Conservation (phyloP, 2,113 vertebrate genomes). For the Alethe castanea region DNA sequence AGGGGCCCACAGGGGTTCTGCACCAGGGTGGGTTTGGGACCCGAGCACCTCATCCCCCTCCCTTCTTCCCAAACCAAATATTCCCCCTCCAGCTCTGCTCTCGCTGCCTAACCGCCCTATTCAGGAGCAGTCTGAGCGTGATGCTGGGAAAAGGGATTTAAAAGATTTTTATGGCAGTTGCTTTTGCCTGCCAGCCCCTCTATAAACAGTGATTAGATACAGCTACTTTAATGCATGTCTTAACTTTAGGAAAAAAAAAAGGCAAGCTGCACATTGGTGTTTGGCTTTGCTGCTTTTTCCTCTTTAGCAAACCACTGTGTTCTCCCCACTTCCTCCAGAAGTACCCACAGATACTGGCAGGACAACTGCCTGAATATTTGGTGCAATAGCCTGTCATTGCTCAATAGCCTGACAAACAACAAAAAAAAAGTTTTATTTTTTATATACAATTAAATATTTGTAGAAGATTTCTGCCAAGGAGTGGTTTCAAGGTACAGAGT, state of each 20-base stretch:
- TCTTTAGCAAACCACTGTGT: neutral
- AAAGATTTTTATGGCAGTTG: neutral
- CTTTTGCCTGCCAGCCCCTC: neutral
- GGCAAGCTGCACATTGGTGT: fast-evolving
- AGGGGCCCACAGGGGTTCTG: fast-evolving
- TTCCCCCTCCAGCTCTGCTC: neutral
- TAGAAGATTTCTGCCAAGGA: neutral
- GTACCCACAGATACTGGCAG: neutral
- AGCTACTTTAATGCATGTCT: neutral
- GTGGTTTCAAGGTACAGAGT: neutral
- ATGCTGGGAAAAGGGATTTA: neutral
- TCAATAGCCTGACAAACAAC: neutral
- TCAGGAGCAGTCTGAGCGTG: fast-evolving
- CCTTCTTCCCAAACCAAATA: too few species aligned
- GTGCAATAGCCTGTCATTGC: neutral
- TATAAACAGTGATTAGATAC: neutral
- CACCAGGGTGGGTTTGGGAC: fast-evolving
- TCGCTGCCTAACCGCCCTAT: neutral
- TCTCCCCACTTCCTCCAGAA: slow-evolving; percentile 24
- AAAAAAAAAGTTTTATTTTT: neutral
- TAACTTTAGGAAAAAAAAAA: neutral
- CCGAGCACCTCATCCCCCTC: fast-evolving
- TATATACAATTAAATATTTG: neutral
- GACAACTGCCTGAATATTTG: neutral
- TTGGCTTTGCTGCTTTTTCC: neutral